Evolutionary conservation across 2,797 vertebrate genomes (phyloP), one percentile per base, ranked within the genome.

Genomic region (Sparus aurata): DNA sequence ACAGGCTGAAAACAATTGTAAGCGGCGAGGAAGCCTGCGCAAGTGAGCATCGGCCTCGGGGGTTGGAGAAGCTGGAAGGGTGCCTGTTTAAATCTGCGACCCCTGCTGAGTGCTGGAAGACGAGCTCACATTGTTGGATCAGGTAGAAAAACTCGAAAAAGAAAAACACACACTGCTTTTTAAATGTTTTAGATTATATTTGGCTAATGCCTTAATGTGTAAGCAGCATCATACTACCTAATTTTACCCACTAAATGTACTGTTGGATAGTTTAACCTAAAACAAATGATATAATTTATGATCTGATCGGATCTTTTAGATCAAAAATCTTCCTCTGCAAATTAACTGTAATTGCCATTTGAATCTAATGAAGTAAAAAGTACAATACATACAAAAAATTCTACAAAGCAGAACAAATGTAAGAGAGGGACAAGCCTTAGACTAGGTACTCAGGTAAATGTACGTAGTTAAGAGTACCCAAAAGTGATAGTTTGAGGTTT

Each of bases 1-100:
- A n/a, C 2, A 43, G 22, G 38, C 69, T 73, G 60, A 69, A 73
- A 70, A 49, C 34, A 38, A 38, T 10, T 75, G 27, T 46, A 38
- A 12, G 57, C 17, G 30, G 17, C 18, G 34, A 38, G 9, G 12
- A 73, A 60, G 25, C 13, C 11, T 52, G 27, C 17, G 30, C 34
- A 7, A 45, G 59, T 12, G 17, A 54, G 49, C 12, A 16, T 3
- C 15, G 45, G 15, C 41, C 58, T 61, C 23, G 60, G 58, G 74
- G 74, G 50, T 15, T 16, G 9, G 41, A 70, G 5, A 25, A 66
- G 16, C 34, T 43, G 9, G 22, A 63, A 18, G 38, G 58, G 59
- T 25, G 30, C 3, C 11, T 11, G 22, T 66, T 69, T 22, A 58
- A 63, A 67, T 52, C 53, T 54, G 22, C 72, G 46, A 74, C 13